A percentile compares a stretch with the other conserved stretches of the same genome.
Evolutionary conservation across 2,113 vertebrate species (phyloP).

Genomic region (Vidua macroura): DNA sequence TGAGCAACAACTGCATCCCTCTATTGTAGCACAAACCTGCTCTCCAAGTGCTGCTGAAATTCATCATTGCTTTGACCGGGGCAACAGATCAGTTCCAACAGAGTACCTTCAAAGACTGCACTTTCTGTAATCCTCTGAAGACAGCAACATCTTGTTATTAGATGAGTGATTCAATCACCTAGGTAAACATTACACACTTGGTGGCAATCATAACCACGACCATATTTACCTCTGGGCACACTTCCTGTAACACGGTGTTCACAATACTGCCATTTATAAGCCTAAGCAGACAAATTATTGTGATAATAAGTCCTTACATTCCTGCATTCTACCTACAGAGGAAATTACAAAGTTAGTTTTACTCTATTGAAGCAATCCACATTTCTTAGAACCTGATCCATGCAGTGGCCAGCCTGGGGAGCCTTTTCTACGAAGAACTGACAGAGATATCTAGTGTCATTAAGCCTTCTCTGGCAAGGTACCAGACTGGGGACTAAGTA

Average conservation of each 20-base stretch:
- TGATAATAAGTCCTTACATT: constrained; percentile 40
- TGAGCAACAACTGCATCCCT: not conserved
- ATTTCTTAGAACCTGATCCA: not conserved
- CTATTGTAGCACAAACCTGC: not conserved
- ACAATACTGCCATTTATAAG: constrained; percentile 33
- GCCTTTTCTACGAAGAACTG: not conserved
- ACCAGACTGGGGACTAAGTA: not conserved
- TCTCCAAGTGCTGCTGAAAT: not conserved
- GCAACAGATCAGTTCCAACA: constrained; percentile 49
- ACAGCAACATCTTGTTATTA: constrained; percentile 54
- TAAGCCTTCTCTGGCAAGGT: not conserved
- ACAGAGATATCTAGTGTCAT: not conserved
- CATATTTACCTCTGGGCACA: constrained; percentile 31
- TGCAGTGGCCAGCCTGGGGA: not conserved
- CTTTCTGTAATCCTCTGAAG: constrained; percentile 50
- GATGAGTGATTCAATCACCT: constrained; percentile 51
- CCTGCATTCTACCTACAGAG: constrained; percentile 39
- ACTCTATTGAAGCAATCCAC: not conserved
- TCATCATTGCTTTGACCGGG: not conserved
- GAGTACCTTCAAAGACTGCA: constrained; percentile 33
- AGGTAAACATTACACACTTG: constrained; percentile 63
- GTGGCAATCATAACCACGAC: constrained; percentile 39
- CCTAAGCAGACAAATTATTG: constrained; percentile 40
- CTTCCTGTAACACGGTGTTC: not conserved
- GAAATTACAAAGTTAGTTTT: constrained; percentile 51